phyloP scores from a whole-genome alignment of 2,797 vertebrate genomes.

The Gephyroberyx darwinii region DNA sequence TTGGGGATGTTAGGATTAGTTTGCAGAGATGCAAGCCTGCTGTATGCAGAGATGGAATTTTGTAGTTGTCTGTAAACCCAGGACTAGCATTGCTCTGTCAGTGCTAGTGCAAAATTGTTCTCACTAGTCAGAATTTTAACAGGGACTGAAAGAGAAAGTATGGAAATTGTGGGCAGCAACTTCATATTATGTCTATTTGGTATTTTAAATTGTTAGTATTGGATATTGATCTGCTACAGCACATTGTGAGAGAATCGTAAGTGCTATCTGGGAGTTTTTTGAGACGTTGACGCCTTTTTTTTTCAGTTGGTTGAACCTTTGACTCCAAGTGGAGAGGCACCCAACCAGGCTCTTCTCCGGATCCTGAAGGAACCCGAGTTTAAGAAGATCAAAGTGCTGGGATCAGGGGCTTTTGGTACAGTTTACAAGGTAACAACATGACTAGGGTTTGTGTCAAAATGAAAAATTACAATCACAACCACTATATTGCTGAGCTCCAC shows the following conservation, averaged over 20 bases:
- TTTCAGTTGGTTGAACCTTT: constrained; percentile 93
- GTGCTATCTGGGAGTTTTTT: background rate
- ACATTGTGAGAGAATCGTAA: background rate
- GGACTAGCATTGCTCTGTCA: too few relatives aligned
- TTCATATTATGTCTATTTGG: background rate
- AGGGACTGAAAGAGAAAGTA: background rate
- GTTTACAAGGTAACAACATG: constrained; percentile 91
- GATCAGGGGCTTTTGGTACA: constrained; percentile 97
- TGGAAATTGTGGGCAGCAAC: background rate
- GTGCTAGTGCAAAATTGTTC: background rate
- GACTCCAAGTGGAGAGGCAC: constrained; percentile 95
- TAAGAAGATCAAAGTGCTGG: constrained; percentile 96
- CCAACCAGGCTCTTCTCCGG: constrained; percentile 95
- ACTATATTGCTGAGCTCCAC: constrained; percentile 17
- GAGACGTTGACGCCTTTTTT: constrained; percentile 21
- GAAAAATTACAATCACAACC: constrained; percentile 11
- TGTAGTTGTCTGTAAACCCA: background rate
- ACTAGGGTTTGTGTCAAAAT: constrained; percentile 26
- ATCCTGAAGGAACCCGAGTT: constrained; percentile 98
- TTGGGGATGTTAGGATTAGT: background rate
- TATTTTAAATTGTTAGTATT: background rate
- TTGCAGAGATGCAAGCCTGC: background rate
- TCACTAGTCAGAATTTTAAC: background rate
- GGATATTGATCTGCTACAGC: background rate
- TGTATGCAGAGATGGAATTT: background rate